Evolutionary conservation across 1,140 invertebrate genomes (phyloP).

Genomic region (Intoshia linei): DNA sequence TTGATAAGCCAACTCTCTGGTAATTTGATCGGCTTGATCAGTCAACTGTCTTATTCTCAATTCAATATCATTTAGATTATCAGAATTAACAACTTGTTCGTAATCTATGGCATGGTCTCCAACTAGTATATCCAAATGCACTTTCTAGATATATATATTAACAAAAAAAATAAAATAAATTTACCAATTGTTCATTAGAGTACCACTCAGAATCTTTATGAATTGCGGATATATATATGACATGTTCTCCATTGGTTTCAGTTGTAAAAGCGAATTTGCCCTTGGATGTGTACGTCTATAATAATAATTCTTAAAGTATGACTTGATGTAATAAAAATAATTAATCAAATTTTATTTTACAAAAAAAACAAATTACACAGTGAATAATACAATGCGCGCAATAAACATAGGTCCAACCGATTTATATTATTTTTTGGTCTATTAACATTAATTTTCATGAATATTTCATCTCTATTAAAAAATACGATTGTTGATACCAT

Average conservation of each 20-base stretch:
- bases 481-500: no score
- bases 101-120: constrained; percentile 95
- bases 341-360: no score
- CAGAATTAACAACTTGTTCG: constrained; percentile 68
- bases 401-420: no score
- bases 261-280: constrained; percentile 75
- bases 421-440: no score
- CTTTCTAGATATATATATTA: constrained; percentile 28
- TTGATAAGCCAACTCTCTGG: constrained; percentile 97
- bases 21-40: constrained; percentile 91
- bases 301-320: constrained; percentile 4
- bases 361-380: no score
- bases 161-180: constrained; percentile 7
- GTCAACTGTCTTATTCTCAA: constrained; percentile 64
- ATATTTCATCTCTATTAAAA: no score
- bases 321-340: no score
- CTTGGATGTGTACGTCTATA: constrained; percentile 47
- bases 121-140: constrained; percentile 91
- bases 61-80: constrained; percentile 77
- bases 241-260: constrained; percentile 62
- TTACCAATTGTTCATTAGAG: constrained; percentile 36
- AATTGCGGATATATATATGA: constrained; percentile 81
- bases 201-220: constrained; percentile 84
- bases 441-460: no score
- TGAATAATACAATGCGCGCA: no score